Conservation (phyloP, 2,113 vertebrate genomes). For the Perca fluviatilis region DNA sequence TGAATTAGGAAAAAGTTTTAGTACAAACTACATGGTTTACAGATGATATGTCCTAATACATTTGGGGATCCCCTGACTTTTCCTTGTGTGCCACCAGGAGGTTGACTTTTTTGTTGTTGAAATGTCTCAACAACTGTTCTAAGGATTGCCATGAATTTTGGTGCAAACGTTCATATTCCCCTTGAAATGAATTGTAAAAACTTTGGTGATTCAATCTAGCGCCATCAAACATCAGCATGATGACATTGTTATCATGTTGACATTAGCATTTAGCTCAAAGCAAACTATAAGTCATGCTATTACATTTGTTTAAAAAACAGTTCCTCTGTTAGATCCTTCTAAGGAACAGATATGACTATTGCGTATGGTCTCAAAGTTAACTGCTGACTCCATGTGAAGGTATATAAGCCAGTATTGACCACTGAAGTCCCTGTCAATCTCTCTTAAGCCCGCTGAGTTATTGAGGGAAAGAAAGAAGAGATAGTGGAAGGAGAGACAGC, state of each 20-base stretch:
- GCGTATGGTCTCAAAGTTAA: constrained; percentile 41
- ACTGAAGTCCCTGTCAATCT: constrained; percentile 61
- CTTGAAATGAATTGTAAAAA: background rate
- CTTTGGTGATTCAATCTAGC: background rate
- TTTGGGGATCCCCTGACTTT: background rate
- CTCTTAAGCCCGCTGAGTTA: constrained; percentile 46
- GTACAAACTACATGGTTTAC: background rate
- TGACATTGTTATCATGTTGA: background rate
- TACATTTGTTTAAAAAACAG: background rate
- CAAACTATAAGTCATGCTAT: background rate
- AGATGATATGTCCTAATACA: too few species aligned
- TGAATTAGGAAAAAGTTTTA: background rate
- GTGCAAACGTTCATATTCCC: background rate
- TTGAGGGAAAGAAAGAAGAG: constrained; percentile 16
- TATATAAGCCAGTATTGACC: constrained; percentile 59
- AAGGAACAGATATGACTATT: constrained; percentile 16
- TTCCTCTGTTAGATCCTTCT: constrained; percentile 11
- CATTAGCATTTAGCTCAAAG: constrained; percentile 1
- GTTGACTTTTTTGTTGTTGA: background rate
- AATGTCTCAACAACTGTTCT: background rate
- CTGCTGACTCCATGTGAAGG: constrained; percentile 51
- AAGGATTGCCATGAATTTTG: background rate
- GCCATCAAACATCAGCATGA: background rate
- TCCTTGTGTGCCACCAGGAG: too few species aligned
- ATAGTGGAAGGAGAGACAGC: constrained; percentile 3